Evolutionary conservation across 2,888 invertebrate genomes (phyloP), one percentile per base, ranked within the genome.

Genomic region (Clepsis dumicolana): DNA sequence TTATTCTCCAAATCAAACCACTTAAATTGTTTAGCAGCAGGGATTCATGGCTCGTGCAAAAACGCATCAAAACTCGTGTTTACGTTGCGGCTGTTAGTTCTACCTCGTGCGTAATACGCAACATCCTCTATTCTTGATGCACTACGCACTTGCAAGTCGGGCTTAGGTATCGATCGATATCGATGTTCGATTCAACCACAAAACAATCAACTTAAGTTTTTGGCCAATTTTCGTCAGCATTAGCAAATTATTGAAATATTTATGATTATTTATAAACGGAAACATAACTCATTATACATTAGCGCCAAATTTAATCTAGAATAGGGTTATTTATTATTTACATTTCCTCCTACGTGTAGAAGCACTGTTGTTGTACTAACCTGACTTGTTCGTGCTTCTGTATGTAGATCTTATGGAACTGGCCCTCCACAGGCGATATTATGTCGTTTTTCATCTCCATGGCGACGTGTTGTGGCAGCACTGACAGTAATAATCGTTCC

Each of bases 401-500:
- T 80, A 98, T 98, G 93, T 98, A 98, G 89, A 98, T 98, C 93
- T 98, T 98, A 90, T 98, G 98, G 90, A 98, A 98, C 90, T 98
- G 97, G 72, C 97, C 97, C 85, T 98, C 97, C 72, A 97, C 97
- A 2, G 98, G 98, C 62, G 97, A 97, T 80, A 98, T 96, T 76
- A 98, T 97, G 90, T 98, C 98, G 86, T 97, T 96, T 93, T 98
- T 98, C 98, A 98, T 98, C 91, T 98, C 98, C 96, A 98, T 97
- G 75, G 98, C 98, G 77, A 95, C 95, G 90, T 98, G 98, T 87
- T 97, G 97, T 8, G 98, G 98, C 81, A 98, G 94, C 74, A 98
- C 98, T 50, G 97, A 98, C 74, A 98, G 92, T 80, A 98, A 93
- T 77, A 98, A 93, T 75, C 98, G 94, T 91, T 98, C 98, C 97